Evolutionary conservation across 2,888 invertebrate genomes (phyloP), one percentile per base, ranked within the genome.

Genomic region (Leptogaster cylindrica): DNA sequence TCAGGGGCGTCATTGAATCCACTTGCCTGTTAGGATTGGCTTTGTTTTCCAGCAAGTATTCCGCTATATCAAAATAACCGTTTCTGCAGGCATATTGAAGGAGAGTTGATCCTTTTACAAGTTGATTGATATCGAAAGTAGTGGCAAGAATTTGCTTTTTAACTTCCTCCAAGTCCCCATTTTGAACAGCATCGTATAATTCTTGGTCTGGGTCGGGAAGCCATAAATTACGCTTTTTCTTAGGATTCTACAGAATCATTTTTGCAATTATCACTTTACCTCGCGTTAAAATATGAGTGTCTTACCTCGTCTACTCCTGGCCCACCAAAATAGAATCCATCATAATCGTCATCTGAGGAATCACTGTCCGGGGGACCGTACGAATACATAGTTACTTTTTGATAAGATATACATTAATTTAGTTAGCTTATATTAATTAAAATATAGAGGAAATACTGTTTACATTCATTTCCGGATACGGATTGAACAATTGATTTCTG

Each of bases 281-380:
- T 12, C 25, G n/a, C 12, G 7, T 0, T n/a, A n/a, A n/a, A n/a
- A 16, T 52, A 1, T 31, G 16, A 16, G n/a, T n/a, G 2, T 33
- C 52, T 52, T 18, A 52, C 52, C 31, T 52, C 52, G n/a, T 8
- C n/a, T n/a, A n/a, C 3, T 14, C 52, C 31, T 1, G 52, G 31
- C 5, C 76, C 77, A 8, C 77, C 74, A 71, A 80, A 80, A 51
- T 68, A 74, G 61, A 78, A 80, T 0, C 80, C 80, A 39, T 79
- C 80, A 58, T 79, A 80, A 69, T 74, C 72, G 27, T 73, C 72
- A 50, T 74, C 77, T 16, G 79, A 79, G 0, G 80, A 79, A 68
- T 79, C 79, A 0, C 75, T 74, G 23, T 75, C 74, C 12, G 73
- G 73, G 23, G 79, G 80, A 23, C 78, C 12, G 39, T 58, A 58